Evolutionary conservation across 2,113 vertebrate species (phyloP).

Genomic region (Synchiropus splendidus): DNA sequence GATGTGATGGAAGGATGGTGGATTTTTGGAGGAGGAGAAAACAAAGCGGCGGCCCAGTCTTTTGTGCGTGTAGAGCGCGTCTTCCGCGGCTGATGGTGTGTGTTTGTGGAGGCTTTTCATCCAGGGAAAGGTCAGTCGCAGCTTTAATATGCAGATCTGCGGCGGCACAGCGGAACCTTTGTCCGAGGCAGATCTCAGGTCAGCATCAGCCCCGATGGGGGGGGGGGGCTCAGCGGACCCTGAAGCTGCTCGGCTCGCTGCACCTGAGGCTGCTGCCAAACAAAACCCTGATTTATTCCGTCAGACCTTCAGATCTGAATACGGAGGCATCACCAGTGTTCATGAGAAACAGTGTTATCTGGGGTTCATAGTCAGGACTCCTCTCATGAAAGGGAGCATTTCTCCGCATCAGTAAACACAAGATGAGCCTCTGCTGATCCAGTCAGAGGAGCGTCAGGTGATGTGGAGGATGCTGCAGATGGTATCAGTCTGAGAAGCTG

Average conservation of each 20-base stretch:
- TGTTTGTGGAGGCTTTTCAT: not conserved
- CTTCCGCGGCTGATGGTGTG: not conserved
- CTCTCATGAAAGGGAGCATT: too few species aligned
- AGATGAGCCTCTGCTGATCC: too few species aligned
- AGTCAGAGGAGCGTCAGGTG: too few species aligned
- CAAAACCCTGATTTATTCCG: not conserved
- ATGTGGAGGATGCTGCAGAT: too few species aligned
- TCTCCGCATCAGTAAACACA: too few species aligned
- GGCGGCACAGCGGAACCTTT: constrained; percentile 1
- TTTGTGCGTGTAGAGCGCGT: not conserved
- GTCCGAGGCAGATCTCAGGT: not conserved
- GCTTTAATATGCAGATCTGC: constrained; percentile 26
- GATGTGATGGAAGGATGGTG: constrained; percentile 60
- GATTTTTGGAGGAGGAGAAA: constrained; percentile 23
- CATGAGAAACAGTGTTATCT: constrained; percentile 5
- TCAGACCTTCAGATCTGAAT: too few species aligned
- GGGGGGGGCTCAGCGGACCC: constrained; percentile 6
- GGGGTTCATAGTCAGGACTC: too few species aligned
- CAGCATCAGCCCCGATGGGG: too few species aligned
- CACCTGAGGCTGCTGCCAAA: constrained; percentile 32
- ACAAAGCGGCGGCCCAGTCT: not conserved
- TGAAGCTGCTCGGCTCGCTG: constrained; percentile 17
- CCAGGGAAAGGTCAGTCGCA: constrained; percentile 19
- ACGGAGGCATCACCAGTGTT: constrained; percentile 2
- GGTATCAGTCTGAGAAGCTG: too few species aligned